Percentiles rank a stretch among this genome's conserved stretches.
These are phyloP conservation scores for Pteronura brasiliensis DNA, from an alignment of 2,113 vertebrate species.

Conservation along the genomic window DNA sequence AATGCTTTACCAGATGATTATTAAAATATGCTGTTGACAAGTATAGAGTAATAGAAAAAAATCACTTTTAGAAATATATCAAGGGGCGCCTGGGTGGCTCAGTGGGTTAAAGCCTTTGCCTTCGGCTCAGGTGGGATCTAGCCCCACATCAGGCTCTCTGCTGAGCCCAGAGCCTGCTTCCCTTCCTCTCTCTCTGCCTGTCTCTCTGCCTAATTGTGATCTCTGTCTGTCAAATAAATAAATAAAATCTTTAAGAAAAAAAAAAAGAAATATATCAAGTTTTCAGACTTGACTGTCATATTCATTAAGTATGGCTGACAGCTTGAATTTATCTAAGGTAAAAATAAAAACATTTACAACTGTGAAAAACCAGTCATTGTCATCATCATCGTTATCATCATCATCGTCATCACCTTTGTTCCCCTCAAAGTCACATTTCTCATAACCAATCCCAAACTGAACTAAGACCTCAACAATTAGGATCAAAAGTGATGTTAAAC, in stretches of 20 bases:
- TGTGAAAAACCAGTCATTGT: not conserved
- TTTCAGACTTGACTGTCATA: not conserved
- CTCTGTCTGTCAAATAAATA: too few relatives aligned
- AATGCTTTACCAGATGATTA: not conserved
- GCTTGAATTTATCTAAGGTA: not conserved
- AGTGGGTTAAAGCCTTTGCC: too few relatives aligned
- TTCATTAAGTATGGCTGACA: not conserved
- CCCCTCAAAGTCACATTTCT: not conserved
- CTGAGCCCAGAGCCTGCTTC: too few relatives aligned
- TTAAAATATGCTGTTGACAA: not conserved
- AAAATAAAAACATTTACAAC: not conserved
- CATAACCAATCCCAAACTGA: not conserved
- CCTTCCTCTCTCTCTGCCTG: too few relatives aligned
- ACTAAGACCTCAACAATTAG: not conserved
- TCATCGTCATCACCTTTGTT: not conserved
- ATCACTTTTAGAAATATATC: not conserved
- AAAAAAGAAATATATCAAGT: conserved; percentile 1
- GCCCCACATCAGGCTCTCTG: too few relatives aligned
- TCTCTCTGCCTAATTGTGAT: too few relatives aligned
- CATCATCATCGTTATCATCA: not conserved
- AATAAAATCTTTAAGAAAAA: too few relatives aligned
- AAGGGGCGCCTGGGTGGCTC: not conserved
- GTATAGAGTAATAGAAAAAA: conserved; percentile 6
- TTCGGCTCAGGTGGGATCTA: too few relatives aligned
- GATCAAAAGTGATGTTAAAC: not conserved